Conservation (phyloP, 2,797 vertebrate genomes). For the Streptopelia turtur region DNA sequence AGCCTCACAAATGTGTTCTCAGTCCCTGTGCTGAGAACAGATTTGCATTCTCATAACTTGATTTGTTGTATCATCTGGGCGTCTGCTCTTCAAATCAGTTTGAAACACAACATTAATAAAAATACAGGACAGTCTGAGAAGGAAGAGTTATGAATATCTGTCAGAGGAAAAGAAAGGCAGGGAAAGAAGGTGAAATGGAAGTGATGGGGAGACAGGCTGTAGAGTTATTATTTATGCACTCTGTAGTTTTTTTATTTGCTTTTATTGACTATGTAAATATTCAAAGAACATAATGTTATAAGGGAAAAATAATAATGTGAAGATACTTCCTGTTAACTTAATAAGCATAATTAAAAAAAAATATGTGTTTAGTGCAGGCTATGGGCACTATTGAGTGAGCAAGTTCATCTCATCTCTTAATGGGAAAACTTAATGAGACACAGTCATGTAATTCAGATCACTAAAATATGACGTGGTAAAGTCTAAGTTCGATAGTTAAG, state of each 20-base stretch:
- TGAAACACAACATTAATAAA: neutral
- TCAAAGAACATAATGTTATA: neutral
- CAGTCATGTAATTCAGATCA: neutral
- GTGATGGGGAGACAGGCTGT: neutral
- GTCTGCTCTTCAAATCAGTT: conserved; percentile 34
- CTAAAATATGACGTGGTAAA: neutral
- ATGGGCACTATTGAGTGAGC: neutral
- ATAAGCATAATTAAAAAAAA: neutral
- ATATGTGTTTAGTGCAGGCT: neutral
- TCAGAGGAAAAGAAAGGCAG: neutral
- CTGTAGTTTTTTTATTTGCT: neutral
- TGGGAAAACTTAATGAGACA: neutral
- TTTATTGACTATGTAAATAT: neutral
- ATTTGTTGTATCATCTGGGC: conserved; percentile 22
- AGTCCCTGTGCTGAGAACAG: neutral
- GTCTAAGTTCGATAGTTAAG: neutral
- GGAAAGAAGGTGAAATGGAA: neutral
- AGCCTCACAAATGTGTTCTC: neutral
- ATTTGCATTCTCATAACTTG: neutral
- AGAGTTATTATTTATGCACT: neutral
- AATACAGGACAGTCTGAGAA: neutral
- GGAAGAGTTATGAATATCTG: neutral
- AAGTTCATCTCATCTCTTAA: conserved; percentile 5
- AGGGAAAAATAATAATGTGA: neutral
- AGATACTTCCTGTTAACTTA: neutral